These are phyloP conservation scores for Epicampocera succincta DNA, from an alignment of 2,888 invertebrate species.

Conservation along the genomic window DNA sequence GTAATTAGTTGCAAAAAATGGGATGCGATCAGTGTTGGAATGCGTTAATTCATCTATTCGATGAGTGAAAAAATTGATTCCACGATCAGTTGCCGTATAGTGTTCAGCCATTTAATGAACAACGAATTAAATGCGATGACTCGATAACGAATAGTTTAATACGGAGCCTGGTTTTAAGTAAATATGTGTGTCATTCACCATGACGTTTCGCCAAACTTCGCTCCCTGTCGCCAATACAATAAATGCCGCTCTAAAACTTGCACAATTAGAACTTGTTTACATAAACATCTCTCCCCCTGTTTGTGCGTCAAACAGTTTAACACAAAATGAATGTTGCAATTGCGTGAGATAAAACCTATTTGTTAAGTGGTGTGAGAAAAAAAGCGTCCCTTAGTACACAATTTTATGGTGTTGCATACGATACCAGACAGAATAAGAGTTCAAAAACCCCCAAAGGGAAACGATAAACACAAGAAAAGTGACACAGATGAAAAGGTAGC, in stretches of 20 bases:
- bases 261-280: not conserved
- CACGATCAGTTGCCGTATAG: too few relatives aligned
- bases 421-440: constrained; percentile 17
- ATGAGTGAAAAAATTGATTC: too few relatives aligned
- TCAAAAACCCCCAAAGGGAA: not conserved
- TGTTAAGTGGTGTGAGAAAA: constrained; percentile 65
- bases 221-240: too few relatives aligned
- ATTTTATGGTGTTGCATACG: constrained; percentile 61
- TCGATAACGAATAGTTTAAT: too few relatives aligned
- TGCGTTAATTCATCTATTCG: too few relatives aligned
- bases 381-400: constrained; percentile 58
- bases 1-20: too few relatives aligned
- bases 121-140: too few relatives aligned
- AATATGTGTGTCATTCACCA: too few relatives aligned
- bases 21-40: too few relatives aligned
- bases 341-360: constrained; percentile 64
- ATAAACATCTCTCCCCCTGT: constrained; percentile 14
- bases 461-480: constrained; percentile 19
- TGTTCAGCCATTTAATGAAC: too few relatives aligned
- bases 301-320: constrained; percentile 25
- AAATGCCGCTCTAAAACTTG: not conserved
- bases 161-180: too few relatives aligned
- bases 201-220: too few relatives aligned
- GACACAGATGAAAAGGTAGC: constrained; percentile 53
- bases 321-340: constrained; percentile 60